These are phyloP conservation scores for Sussaba pulchella DNA, from an alignment of 2,888 invertebrate genomes.

Conservation along the genomic window DNA sequence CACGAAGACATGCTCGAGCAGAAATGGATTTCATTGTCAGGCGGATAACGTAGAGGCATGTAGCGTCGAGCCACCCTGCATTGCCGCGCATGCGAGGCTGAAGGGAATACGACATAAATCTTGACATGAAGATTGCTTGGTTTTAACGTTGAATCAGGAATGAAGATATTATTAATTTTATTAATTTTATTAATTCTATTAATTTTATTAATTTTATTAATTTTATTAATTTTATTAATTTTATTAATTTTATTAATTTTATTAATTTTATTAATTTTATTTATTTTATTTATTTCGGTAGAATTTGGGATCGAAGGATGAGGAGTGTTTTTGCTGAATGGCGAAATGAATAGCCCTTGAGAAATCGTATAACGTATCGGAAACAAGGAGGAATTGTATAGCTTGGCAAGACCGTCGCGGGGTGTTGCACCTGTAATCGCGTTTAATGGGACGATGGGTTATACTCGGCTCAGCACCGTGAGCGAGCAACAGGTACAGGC, in stretches of 20 bases:
- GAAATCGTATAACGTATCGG: background rate
- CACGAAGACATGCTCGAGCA: conserved; percentile 9
- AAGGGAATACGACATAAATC: background rate
- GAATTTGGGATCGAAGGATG: too few species aligned
- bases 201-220: background rate
- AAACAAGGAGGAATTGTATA: conserved; percentile 7
- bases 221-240: background rate
- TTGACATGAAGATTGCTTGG: background rate
- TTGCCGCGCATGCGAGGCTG: background rate
- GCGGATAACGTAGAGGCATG: background rate
- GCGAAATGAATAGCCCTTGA: background rate
- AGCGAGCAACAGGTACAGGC: conserved; percentile 57
- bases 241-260: too few species aligned
- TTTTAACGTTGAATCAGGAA: background rate
- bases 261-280: too few species aligned
- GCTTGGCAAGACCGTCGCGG: conserved; percentile 18
- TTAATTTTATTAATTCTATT: background rate
- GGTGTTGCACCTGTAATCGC: conserved; percentile 38
- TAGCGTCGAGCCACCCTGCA: background rate
- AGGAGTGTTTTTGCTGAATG: too few species aligned
- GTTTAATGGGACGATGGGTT: conserved; percentile 44
- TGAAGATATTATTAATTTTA: background rate
- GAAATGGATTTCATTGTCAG: conserved; percentile 48
- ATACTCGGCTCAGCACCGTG: conserved; percentile 21
- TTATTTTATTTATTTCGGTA: too few species aligned